Evolutionary conservation across 2,797 vertebrate species (phyloP).

Genomic region (Spinus pinus): DNA sequence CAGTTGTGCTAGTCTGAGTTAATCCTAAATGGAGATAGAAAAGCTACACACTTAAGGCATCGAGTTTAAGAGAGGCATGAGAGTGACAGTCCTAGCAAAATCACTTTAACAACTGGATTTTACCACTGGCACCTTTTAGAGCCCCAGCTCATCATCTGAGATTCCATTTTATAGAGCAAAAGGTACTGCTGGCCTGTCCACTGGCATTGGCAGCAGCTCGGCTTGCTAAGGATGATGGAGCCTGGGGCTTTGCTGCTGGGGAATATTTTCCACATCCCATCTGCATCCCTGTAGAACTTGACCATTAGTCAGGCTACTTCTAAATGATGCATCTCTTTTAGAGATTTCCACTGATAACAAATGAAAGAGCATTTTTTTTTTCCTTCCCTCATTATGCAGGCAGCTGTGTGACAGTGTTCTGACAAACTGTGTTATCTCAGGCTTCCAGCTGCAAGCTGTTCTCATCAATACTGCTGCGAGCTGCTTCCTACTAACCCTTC

Average conservation of each 20-base stretch:
- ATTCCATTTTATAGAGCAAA: background rate
- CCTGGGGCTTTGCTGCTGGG: conserved; percentile 9
- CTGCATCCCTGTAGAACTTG: conserved; percentile 47
- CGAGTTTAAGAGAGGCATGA: background rate
- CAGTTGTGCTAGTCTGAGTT: background rate
- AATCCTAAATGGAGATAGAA: background rate
- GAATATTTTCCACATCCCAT: conserved; percentile 17
- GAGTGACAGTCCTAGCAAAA: background rate
- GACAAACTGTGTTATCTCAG: conserved; percentile 83
- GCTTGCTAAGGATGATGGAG: conserved; percentile 6
- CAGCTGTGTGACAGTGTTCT: conserved; percentile 79
- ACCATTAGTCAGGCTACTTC: conserved; percentile 71
- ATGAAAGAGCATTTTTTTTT: conserved; percentile 39
- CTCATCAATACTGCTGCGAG: conserved; percentile 78
- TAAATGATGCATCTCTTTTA: conserved; percentile 70
- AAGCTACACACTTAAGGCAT: background rate
- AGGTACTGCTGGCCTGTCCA: background rate
- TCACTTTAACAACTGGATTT: background rate
- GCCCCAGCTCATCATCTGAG: background rate
- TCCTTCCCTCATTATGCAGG: conserved; percentile 80
- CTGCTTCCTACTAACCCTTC: conserved; percentile 72
- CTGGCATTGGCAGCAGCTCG: background rate
- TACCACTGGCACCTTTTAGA: background rate
- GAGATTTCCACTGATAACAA: conserved; percentile 55
- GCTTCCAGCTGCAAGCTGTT: conserved; percentile 79